These are phyloP conservation scores for Thereva unica DNA, from an alignment of 2,888 invertebrate genomes.

Conservation along the genomic window DNA sequence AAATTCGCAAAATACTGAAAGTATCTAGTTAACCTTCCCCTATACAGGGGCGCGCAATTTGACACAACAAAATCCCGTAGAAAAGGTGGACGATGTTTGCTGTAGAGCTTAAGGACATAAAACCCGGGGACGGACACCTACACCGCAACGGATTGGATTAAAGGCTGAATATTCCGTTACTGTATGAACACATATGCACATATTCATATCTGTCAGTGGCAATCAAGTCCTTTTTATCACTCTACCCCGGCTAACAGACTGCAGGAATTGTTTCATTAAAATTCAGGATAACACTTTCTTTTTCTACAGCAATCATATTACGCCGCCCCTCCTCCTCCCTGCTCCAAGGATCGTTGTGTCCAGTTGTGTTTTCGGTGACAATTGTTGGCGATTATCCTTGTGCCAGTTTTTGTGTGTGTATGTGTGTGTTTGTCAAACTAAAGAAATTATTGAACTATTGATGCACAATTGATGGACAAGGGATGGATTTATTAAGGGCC, in stretches of 20 bases:
- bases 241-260: conserved; percentile 11
- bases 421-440: background rate
- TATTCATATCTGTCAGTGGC: background rate
- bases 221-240: conserved; percentile 19
- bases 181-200: conserved; percentile 1
- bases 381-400: conserved; percentile 27
- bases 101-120: too few relatives aligned
- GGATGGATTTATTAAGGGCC: conserved; percentile 5
- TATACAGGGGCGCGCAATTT: too few relatives aligned
- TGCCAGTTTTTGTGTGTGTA: background rate
- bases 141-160: background rate
- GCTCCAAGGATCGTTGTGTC: conserved; percentile 11
- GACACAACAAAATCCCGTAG: too few relatives aligned
- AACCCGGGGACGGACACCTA: too few relatives aligned
- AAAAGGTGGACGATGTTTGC: too few relatives aligned
- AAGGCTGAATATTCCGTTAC: background rate
- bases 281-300: conserved; percentile 21
- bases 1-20: too few relatives aligned
- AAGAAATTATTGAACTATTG: background rate
- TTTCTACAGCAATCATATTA: conserved; percentile 8
- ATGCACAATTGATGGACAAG: conserved; percentile 11
- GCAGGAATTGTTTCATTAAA: conserved; percentile 18
- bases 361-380: conserved; percentile 23
- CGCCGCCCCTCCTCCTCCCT: too few relatives aligned
- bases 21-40: too few relatives aligned